Base-by-base conservation (phyloP, 2,888 invertebrate species). In the Iphiclides podalirius region DNA sequence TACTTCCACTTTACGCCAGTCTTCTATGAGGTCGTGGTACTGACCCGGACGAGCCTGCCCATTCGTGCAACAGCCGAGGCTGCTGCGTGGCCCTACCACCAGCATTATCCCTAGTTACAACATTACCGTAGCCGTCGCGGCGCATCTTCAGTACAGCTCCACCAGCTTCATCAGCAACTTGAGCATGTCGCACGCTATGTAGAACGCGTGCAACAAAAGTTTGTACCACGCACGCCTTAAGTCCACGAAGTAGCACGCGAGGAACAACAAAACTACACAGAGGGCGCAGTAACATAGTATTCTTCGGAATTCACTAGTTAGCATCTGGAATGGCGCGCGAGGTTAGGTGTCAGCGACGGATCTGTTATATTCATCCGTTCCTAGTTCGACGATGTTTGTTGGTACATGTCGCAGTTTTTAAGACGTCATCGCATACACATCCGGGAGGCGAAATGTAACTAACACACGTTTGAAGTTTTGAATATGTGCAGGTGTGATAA, bases 141-240 rank as follows among this genome's bases (percentile, higher is more conserved):
- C n/a, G n/a, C 42, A 37, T 42, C 47, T 12, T 49, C 39, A 49
- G 20, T 49, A 49, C 44, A 49, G 17, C 35, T 49, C 49, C 3
- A 86, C 84, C 28, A 87, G 64, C 59, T 87, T 86, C 73, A 88
- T 81, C 33, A 88, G 60, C 9, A 86, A 61, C 59, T 84, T 83
- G 57, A 87, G 31, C 39, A 48, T 40, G 50, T 88, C 87, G 53
- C 87, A 84, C 47, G 67, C 72, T 38, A 85, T 66, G 55, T 88
- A 88, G 58, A 88, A 88, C 51, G 72, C 54, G 42, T 88, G 75
- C 52, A 85, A 59, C 47, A 85, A 34, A n/a, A 81, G 49, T 57
- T 80, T 86, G 71, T 87, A 87, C 77, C 81, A 85, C 60, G 72
- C 59, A 8, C 87, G 76, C 54, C 69, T 77, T 56, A 82, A 58